A percentile compares a stretch with the other conserved stretches of the same genome.
These are phyloP conservation scores for Cherax quadricarinatus DNA, from an alignment of 1,140 invertebrate species.

Conservation along the genomic window DNA sequence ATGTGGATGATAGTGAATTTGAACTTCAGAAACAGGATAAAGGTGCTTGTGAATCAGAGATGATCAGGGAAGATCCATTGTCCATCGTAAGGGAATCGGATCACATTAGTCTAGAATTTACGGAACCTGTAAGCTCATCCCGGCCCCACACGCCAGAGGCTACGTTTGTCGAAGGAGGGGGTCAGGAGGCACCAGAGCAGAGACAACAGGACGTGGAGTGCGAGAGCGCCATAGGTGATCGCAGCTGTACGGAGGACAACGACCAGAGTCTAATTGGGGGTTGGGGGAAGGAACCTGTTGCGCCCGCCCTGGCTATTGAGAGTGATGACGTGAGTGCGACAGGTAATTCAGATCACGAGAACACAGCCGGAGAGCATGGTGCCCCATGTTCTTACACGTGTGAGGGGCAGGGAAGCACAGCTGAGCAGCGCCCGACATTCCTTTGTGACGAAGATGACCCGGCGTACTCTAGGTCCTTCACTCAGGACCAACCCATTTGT, in stretches of 20 bases:
- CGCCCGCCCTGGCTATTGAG: neutral
- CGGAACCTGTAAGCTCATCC: neutral
- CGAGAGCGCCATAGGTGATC: neutral
- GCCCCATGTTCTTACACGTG: neutral
- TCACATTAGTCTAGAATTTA: neutral
- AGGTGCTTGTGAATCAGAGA: neutral
- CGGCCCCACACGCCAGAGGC: neutral
- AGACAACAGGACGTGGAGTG: neutral
- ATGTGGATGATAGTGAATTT: neutral
- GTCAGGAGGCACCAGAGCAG: neutral
- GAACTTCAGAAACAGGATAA: neutral
- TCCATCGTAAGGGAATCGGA: neutral
- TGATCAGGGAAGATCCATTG: neutral
- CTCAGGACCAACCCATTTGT: neutral
- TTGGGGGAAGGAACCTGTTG: conserved; percentile 4
- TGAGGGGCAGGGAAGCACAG: neutral
- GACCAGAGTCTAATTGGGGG: neutral
- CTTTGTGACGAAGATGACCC: neutral
- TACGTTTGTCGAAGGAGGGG: neutral
- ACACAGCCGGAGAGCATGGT: neutral
- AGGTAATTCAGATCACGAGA: conserved; percentile 7
- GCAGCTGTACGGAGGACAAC: neutral
- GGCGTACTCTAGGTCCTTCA: neutral
- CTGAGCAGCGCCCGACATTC: neutral
- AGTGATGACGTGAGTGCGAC: neutral